Evolutionary conservation across 2,888 invertebrate genomes (phyloP), one percentile per base, ranked within the genome.

Genomic region (Agonum fuliginosum): DNA sequence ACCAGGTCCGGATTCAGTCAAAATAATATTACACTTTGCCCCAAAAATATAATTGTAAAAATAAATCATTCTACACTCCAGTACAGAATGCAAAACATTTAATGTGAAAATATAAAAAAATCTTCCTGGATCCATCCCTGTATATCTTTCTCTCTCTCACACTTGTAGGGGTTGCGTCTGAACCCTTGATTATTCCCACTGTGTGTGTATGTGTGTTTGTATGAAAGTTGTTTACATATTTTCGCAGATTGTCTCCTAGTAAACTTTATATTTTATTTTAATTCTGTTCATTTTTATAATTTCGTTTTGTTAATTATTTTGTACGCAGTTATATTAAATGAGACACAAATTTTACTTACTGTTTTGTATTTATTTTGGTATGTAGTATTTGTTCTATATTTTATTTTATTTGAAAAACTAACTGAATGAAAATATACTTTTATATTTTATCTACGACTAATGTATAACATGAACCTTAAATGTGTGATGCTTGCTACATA

Each of bases 171-270:
- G 58, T 58, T 5, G 8, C 27, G 12, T 17, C 12, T 12, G 58
- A 1, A 62, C 2, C 1, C 3, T 12, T 62, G 20, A 62, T 30
- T 62, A 62, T 30, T 20, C 12, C 3, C 54, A 20, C 20, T 8
- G 30, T 14, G 1, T 46, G 2, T 17, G 46, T 46, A 12, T 17
- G 46, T 17, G 46, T 46, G 1, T 17, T 27, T 27, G 58, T 30
- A 17, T 46, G 17, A 17, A 46, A 62, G 14, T 30, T 62, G 58
- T 62, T 62, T 62, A 62, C 58, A 62, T 62, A 54, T 62, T 62
- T 62, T 27, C 30, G 17, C 58, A 30, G 54, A 30, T 62, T 62
- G 58, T 62, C 17, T 62, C 5, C 14, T 62, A 27, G 30, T 62
- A 30, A 62, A 30, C 58, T 30, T 30, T 20, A 62, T 30, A 27